Evolutionary conservation across 2,113 vertebrate species (phyloP).

Genomic region (Puntigrus tetrazona): DNA sequence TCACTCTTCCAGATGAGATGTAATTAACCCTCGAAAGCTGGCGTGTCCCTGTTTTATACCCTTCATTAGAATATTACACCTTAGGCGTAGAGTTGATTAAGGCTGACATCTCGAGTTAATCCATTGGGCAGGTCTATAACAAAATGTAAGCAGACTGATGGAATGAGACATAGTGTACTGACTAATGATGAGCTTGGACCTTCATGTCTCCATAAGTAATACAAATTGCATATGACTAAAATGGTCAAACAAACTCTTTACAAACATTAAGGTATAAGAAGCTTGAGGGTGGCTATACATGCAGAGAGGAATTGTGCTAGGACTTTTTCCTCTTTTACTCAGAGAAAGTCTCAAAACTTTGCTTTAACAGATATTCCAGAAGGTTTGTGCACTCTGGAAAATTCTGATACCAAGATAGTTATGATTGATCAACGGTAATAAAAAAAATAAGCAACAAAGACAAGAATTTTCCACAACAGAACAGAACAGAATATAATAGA

Average conservation of each 20-base stretch:
- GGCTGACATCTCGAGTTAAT: conserved; percentile 55
- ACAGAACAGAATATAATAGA: not conserved
- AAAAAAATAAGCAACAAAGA: not conserved
- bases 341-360: not conserved
- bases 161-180: conserved; percentile 28
- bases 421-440: no score
- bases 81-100: conserved; percentile 59
- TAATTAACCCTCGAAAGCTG: conserved; percentile 48
- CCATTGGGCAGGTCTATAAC: conserved; percentile 29
- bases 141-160: conserved; percentile 36
- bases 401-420: not conserved
- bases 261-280: not conserved
- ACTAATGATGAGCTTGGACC: conserved; percentile 41
- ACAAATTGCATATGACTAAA: conserved; percentile 11
- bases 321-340: not conserved
- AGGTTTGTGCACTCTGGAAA: no score
- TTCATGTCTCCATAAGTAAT: conserved; percentile 3
- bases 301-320: not conserved
- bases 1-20: conserved; percentile 36
- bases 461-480: not conserved
- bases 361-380: not conserved
- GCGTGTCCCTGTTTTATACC: conserved; percentile 15
- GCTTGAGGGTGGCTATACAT: not conserved
- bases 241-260: not conserved
- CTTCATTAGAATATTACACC: conserved; percentile 49